Evolutionary conservation across 2,113 vertebrate species (phyloP), one percentile per base, ranked within the genome.

Genomic region (Mola mola): DNA sequence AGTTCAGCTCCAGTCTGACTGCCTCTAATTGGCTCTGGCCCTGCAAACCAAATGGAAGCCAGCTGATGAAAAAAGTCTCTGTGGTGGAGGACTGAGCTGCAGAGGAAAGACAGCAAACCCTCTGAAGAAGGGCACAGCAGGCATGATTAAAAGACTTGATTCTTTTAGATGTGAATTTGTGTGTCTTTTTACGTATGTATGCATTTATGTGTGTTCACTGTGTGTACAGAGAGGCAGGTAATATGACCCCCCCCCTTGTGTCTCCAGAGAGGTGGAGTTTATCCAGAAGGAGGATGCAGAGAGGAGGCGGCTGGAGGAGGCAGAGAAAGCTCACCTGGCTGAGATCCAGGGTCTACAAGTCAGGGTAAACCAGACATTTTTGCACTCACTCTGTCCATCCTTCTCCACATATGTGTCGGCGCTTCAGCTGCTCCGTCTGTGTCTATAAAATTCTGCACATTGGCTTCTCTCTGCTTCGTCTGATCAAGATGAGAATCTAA

Each of bases 321-420:
- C 95, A 59, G 97, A 98, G 81, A 98, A 96, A 76, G 89, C 92
- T 75, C 95, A 99, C 76, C 89, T 96, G 65, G 85, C 87, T 28
- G 96, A 99, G 85, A 96, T 99, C 79, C 95, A 98, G 82, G 92
- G 93, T 52, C 92, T 99, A 46, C 95, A 98, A 91, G 92, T 95
- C 55, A 90, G 94, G 84, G 97, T 98, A 95, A 81, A 59, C 0
- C 16, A 29, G 10, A 24, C 66, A 3, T 12, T 9, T 26, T 31
- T 15, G 33, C 29, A 15, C 8, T 15, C 0, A 6, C 17, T 47
- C 29, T 49, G 24, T 33, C 47, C 56, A 28, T 46, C 10, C 9
- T 15, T 25, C 8, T 36, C 37, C 58, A 21, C 19, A 6, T 19
- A 31, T 1, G 17, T 50, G 17, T 58, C 22, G 56, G 33, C 29